These are phyloP conservation scores for Tachina lurida DNA, from an alignment of 2,888 invertebrate genomes.

Conservation along the genomic window DNA sequence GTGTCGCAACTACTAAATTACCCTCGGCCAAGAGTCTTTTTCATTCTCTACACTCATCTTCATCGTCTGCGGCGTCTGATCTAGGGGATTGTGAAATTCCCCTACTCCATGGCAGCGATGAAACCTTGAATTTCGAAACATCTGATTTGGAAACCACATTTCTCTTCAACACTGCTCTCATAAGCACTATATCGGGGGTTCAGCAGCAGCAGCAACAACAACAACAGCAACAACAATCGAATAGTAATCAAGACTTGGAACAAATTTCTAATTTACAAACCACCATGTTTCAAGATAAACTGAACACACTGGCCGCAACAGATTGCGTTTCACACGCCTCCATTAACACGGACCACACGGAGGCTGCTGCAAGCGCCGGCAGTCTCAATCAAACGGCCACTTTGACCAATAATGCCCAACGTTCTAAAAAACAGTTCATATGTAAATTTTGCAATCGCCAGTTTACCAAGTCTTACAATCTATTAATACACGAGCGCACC, in stretches of 20 bases:
- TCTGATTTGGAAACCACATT: slow-evolving; percentile 61
- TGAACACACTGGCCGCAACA: slow-evolving; percentile 71
- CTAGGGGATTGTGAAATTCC: slow-evolving; percentile 66
- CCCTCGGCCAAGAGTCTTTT: slow-evolving; percentile 68
- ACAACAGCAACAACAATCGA: slow-evolving; percentile 50
- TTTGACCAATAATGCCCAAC: slow-evolving; percentile 78
- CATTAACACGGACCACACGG: slow-evolving; percentile 72
- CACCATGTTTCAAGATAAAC: slow-evolving; percentile 81
- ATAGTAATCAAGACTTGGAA: slow-evolving; percentile 49
- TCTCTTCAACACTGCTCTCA: slow-evolving; percentile 61
- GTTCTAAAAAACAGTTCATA: slow-evolving; percentile 99
- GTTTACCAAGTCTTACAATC: slow-evolving; percentile 97
- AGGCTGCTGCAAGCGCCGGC: slow-evolving; percentile 58
- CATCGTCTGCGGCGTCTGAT: slow-evolving; percentile 41
- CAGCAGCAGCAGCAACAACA: slow-evolving; percentile 59
- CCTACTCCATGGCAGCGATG: slow-evolving; percentile 55
- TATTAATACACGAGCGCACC: slow-evolving; percentile 98
- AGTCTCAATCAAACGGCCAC: slow-evolving; percentile 70
- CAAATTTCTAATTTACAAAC: slow-evolving; percentile 78
- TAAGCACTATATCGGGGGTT: slow-evolving; percentile 54
- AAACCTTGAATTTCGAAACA: slow-evolving; percentile 56
- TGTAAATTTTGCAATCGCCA: slow-evolving; percentile 99
- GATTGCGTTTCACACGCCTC: slow-evolving; percentile 48
- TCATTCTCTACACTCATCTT: slow-evolving; percentile 60
- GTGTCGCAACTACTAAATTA: slow-evolving; percentile 43